phyloP scores from a whole-genome alignment of 2,888 invertebrate genomes.

The Lasius platythorax region DNA sequence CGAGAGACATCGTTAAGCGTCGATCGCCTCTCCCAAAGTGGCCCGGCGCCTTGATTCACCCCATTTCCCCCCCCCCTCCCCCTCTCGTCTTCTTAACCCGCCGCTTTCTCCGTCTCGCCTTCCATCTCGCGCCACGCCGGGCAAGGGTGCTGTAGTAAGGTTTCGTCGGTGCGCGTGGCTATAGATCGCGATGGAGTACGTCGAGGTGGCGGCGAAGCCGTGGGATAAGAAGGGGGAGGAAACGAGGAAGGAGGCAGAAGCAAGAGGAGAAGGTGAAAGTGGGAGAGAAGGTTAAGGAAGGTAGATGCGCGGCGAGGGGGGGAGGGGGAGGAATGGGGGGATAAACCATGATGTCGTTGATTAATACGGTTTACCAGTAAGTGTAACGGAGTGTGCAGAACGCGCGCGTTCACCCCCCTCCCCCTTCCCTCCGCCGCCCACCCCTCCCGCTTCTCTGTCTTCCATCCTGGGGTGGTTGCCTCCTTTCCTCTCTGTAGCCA shows the following conservation, averaged over 20 bases:
- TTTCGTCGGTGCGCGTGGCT: conserved; percentile 69
- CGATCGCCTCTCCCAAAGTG: conserved; percentile 82
- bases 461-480: conserved; percentile 55
- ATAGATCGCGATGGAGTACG: conserved; percentile 66
- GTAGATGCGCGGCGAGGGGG: conserved; percentile 60
- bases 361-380: conserved; percentile 86
- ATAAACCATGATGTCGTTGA: conserved; percentile 86
- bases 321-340: conserved; percentile 76
- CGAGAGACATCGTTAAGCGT: conserved; percentile 81
- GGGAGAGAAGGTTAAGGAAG: conserved; percentile 64
- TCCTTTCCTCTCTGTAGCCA: conserved; percentile 52
- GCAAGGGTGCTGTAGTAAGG: conserved; percentile 63
- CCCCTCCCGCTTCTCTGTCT: conserved; percentile 41
- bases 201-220: conserved; percentile 52
- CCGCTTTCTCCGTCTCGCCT: conserved; percentile 29
- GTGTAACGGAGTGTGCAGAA: conserved; percentile 86
- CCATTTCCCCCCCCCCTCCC: conserved; percentile 40
- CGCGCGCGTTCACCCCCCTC: conserved; percentile 68
- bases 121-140: conserved; percentile 46
- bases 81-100: conserved; percentile 33
- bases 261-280: conserved; percentile 36
- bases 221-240: conserved; percentile 39
- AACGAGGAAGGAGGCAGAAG: conserved; percentile 55
- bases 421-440: conserved; percentile 29
- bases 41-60: conserved; percentile 81